Base-by-base conservation (phyloP, 1,140 invertebrate species). In the Drosophila jambulina region DNA sequence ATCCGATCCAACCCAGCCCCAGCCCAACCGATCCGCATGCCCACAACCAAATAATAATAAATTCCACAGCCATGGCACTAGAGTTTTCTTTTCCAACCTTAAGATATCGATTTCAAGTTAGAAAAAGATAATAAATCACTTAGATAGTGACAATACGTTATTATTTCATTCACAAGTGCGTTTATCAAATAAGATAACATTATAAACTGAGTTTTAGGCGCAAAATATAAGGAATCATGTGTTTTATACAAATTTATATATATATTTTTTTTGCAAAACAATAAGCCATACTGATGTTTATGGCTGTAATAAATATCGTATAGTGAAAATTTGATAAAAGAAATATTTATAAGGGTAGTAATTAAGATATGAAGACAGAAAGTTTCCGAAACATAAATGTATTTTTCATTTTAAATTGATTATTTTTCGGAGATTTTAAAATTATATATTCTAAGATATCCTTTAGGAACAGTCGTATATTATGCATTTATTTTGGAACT, bases 91-190 rank as follows among this genome's bases (percentile, higher is more conserved):
- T 53, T 68, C 48, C 67, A n/a, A 48, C 19, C 32, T 63, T 32
- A 38, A 64, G 64, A 64, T 67, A 63, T 45, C 29, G 34, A 27
- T 48, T 64, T 23, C 9, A 15, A 27, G 64, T 17, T 21, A 53
- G n/a, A 51, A 32, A 32, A 54, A 32, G 63, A 67, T 68, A 67
- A 70, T 70, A 45, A 56, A 43, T 70, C 48, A 45, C 21, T 15
- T n/a, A 68, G 63, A 68, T 54, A 70, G 23, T 38, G 29, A 12
- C 23, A 25, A 45, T 65, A 48, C 27, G n/a, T 25, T 54, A 45
- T 67, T 34, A 56, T 38, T 54, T 70, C 67, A 68, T 70, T 70
- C 46, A 69, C 21, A 56, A 34, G 32, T 45, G 38, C 23, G n/a
- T 27, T 68, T 54, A 51, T 70, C 32, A 29, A 23, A 23, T 67